phyloP scores from a whole-genome alignment of 2,888 invertebrate genomes.

The Sipha maydis region DNA sequence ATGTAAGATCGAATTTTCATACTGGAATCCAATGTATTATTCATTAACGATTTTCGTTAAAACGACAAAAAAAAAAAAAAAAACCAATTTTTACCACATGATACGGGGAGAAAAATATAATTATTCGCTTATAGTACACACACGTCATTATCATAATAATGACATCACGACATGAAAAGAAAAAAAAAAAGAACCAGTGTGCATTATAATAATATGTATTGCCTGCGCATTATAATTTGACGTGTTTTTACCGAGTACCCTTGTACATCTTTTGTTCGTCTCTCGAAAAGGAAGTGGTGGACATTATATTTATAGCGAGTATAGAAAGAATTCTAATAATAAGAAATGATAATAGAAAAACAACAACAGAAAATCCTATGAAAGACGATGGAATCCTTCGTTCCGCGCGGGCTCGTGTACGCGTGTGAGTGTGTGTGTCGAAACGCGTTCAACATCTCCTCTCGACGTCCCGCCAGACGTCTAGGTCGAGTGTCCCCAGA shows the following conservation, averaged over 20 bases:
- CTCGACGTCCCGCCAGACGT: conserved; percentile 21
- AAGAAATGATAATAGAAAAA: background rate
- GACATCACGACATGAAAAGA: too few species aligned
- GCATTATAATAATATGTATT: background rate
- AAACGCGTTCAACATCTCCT: background rate
- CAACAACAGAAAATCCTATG: background rate
- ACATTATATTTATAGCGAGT: background rate
- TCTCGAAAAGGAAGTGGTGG: background rate
- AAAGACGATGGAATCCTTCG: background rate
- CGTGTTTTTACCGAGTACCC: background rate
- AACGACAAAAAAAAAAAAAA: background rate
- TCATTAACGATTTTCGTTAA: background rate
- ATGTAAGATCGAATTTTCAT: too few species aligned
- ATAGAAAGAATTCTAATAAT: background rate
- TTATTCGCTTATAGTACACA: background rate
- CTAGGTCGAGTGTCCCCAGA: conserved; percentile 18
- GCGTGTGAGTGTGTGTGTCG: background rate
- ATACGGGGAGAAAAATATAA: background rate
- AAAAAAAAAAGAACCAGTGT: background rate
- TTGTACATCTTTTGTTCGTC: background rate
- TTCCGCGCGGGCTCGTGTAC: background rate
- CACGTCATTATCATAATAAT: too few species aligned
- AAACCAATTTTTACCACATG: background rate
- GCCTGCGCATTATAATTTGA: background rate
- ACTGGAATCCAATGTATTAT: too few species aligned